A percentile compares a stretch with the other conserved stretches of the same genome.
These are phyloP conservation scores for Achlya flavicornis DNA, from an alignment of 2,888 invertebrate species.

Conservation along the genomic window DNA sequence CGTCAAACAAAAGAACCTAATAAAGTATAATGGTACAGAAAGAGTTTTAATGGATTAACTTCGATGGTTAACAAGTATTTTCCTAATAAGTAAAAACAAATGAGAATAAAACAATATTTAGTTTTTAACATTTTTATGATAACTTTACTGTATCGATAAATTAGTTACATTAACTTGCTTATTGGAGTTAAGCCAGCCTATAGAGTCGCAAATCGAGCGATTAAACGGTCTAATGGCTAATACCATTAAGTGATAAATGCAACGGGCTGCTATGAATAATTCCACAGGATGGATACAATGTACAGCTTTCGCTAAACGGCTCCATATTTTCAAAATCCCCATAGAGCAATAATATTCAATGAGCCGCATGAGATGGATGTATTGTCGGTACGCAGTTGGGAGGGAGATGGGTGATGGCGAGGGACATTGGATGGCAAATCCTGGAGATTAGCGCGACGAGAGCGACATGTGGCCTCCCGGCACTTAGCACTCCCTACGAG, in stretches of 20 bases:
- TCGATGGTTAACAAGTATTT: no score
- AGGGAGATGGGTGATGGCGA: conserved; percentile 58
- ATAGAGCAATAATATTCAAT: conserved; percentile 84
- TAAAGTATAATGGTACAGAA: background rate
- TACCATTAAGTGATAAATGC: conserved; percentile 84
- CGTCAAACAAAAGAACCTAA: background rate
- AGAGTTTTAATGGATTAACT: background rate
- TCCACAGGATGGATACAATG: conserved; percentile 81
- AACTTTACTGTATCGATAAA: conserved; percentile 15
- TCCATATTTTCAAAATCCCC: conserved; percentile 84
- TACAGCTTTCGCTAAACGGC: conserved; percentile 82
- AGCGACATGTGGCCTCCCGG: conserved; percentile 82
- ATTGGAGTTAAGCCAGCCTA: conserved; percentile 49
- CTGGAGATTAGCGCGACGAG: conserved; percentile 82
- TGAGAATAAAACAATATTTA: no score
- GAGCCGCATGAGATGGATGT: conserved; percentile 73
- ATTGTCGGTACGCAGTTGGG: conserved; percentile 46
- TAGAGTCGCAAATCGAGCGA: conserved; percentile 80
- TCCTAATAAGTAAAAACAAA: no score
- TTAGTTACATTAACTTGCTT: conserved; percentile 24
- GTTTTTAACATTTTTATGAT: background rate
- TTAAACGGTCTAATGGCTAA: conserved; percentile 80
- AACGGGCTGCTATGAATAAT: conserved; percentile 81
- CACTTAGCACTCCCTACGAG: conserved; percentile 72
- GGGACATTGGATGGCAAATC: conserved; percentile 81